Conservation (phyloP, 2,113 vertebrate species). For the Enhydra lutris region DNA sequence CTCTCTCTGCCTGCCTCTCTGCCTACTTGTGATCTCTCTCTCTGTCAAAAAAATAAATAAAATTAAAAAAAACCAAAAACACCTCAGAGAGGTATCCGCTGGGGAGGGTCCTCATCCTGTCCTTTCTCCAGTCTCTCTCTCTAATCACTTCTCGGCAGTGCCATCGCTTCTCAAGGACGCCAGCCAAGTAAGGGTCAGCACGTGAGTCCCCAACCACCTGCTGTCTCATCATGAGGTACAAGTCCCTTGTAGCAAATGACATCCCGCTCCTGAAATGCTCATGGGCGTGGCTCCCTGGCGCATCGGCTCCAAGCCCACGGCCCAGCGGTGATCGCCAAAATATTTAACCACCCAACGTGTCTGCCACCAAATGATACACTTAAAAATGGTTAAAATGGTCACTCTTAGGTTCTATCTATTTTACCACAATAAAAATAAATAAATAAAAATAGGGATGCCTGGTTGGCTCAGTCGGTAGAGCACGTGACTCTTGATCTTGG, state of each 20-base stretch:
- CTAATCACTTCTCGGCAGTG: neutral
- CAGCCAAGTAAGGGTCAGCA: too few relatives aligned
- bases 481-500: neutral
- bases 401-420: neutral
- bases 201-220: neutral
- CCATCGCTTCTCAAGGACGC: neutral
- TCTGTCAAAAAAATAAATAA: too few relatives aligned
- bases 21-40: too few relatives aligned
- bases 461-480: neutral
- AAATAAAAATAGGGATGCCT: neutral
- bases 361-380: neutral
- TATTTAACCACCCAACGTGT: neutral
- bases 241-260: neutral
- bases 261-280: neutral
- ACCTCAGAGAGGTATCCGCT: neutral
- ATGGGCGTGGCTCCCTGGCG: neutral
- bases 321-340: neutral
- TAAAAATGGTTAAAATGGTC: neutral
- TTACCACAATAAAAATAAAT: neutral
- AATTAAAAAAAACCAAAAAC: too few relatives aligned
- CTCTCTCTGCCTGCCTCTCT: too few relatives aligned
- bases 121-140: neutral
- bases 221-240: neutral
- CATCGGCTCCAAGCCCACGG: neutral
- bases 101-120: neutral